Percentiles rank a stretch among this genome's conserved stretches.
phyloP scores from a whole-genome alignment of 2,888 invertebrate genomes.

The Spilosoma lubricipeda region DNA sequence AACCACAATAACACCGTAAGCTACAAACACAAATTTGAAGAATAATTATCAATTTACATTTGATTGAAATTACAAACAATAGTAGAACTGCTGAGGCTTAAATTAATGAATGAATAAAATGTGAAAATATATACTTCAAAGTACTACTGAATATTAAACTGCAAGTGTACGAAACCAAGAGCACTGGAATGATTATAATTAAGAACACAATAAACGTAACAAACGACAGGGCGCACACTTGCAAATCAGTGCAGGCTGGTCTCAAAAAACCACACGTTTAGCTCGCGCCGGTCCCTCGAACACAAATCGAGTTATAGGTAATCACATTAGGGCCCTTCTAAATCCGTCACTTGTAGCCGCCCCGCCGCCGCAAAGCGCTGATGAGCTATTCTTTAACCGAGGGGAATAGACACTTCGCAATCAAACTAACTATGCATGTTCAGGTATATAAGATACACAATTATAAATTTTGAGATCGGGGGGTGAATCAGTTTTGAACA shows the following conservation, averaged over 20 bases:
- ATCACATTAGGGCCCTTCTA: constrained; percentile 66
- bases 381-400: constrained; percentile 76
- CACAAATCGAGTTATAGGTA: constrained; percentile 72
- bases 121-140: not conserved
- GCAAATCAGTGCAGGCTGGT: constrained; percentile 34
- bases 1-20: not conserved
- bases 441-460: constrained; percentile 11
- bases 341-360: constrained; percentile 64
- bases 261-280: constrained; percentile 31
- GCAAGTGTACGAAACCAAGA: not conserved
- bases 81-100: not conserved
- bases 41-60: not conserved
- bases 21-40: not conserved
- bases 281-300: constrained; percentile 37
- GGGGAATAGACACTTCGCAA: constrained; percentile 28
- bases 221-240: constrained; percentile 21
- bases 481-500: not conserved
- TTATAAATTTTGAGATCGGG: not conserved
- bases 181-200: constrained; percentile 20
- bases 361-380: constrained; percentile 49
- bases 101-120: not conserved
- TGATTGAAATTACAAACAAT: not conserved
- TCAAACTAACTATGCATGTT: constrained; percentile 19
- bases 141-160: not conserved
- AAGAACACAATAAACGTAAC: constrained; percentile 5